phyloP scores from a whole-genome alignment of 2,113 vertebrate species.

The Pelecanoides urinatrix region DNA sequence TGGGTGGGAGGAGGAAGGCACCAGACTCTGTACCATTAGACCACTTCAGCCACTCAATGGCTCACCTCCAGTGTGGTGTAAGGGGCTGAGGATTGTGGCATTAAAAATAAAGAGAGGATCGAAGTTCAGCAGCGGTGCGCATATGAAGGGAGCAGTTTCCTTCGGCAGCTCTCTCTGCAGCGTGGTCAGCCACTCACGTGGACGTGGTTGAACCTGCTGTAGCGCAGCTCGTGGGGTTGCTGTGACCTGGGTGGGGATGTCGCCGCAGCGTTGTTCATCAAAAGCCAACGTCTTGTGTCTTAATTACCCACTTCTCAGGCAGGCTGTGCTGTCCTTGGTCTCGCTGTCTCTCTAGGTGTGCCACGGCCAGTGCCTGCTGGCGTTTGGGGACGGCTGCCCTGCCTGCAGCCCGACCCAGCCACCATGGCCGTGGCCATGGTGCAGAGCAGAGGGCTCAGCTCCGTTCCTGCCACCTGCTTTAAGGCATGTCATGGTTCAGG shows the following conservation, averaged over 20 bases:
- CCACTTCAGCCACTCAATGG: not conserved
- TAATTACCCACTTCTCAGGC: not conserved
- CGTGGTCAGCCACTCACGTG: accelerated
- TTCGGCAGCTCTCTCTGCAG: not conserved
- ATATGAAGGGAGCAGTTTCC: not conserved
- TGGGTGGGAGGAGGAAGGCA: not conserved
- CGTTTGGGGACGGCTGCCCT: not conserved
- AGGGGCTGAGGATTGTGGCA: not conserved
- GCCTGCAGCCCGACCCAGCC: not conserved
- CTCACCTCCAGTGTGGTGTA: accelerated
- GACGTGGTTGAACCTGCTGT: accelerated
- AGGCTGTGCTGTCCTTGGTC: not conserved
- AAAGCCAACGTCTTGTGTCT: not conserved
- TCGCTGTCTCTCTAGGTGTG: not conserved
- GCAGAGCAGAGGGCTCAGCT: not conserved
- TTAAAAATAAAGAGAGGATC: not conserved
- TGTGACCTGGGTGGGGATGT: not conserved
- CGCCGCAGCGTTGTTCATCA: accelerated
- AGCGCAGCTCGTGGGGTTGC: accelerated
- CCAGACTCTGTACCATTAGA: not conserved
- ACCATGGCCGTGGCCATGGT: not conserved
- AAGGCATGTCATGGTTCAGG: not conserved
- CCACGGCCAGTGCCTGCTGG: not conserved
- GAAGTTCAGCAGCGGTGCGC: not conserved
- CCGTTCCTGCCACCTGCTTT: accelerated